A percentile compares a stretch with the other conserved stretches of the same genome.
Conservation (phyloP, 2,888 invertebrate species). For the Esperia sulphurella region DNA sequence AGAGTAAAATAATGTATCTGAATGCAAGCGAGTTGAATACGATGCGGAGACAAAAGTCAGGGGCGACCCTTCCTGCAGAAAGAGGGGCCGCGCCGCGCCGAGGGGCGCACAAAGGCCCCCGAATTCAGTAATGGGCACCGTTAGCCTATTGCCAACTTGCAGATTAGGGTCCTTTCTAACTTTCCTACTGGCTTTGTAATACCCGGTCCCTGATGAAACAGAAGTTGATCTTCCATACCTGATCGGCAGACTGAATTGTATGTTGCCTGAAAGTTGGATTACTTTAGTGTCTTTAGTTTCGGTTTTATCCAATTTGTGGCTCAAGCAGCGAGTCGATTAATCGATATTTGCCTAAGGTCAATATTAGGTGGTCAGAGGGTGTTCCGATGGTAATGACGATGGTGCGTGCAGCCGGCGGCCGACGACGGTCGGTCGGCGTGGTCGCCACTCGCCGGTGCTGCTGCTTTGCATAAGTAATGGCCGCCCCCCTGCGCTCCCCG, state of each 20-base stretch:
- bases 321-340: slow-evolving; percentile 26
- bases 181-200: slow-evolving; percentile 21
- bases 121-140: slow-evolving; percentile 54
- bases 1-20: slow-evolving; percentile 23
- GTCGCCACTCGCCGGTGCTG: slow-evolving; percentile 42
- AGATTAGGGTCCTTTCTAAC: slow-evolving; percentile 51
- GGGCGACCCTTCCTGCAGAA: slow-evolving; percentile 48
- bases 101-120: slow-evolving; percentile 63
- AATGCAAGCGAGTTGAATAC: slow-evolving; percentile 28
- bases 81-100: slow-evolving; percentile 40
- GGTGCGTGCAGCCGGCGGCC: slow-evolving; percentile 22
- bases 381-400: slow-evolving; percentile 8
- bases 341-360: slow-evolving; percentile 36
- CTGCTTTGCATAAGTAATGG: slow-evolving; percentile 77
- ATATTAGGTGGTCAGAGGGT: slow-evolving; percentile 22
- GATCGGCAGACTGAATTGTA: slow-evolving; percentile 4
- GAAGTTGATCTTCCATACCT: slow-evolving; percentile 23
- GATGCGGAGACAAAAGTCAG: slow-evolving; percentile 51
- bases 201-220: slow-evolving; percentile 30
- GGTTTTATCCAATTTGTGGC: neutral
- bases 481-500: slow-evolving; percentile 28
- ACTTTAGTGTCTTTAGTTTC: neutral
- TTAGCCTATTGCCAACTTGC: slow-evolving; percentile 51
- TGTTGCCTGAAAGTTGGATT: neutral
- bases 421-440: slow-evolving; percentile 19